Evolutionary conservation across 2,113 vertebrate species (phyloP), one percentile per base, ranked within the genome.

Genomic region (Penelope pileata): DNA sequence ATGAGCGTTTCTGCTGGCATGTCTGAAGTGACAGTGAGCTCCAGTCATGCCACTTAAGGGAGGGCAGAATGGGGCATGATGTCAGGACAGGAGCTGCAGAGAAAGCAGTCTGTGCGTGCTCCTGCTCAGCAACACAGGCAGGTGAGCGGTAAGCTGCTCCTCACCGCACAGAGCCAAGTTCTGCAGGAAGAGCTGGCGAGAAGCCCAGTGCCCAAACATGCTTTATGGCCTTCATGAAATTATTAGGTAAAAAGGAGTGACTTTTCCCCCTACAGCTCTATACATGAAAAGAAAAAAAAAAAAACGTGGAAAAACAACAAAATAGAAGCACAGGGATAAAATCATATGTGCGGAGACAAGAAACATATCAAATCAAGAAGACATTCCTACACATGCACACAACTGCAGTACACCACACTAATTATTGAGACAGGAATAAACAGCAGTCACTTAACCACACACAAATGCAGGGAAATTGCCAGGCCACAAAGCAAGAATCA

Each of bases 1-100:
- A 8, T 1, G 3, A 21, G 50, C 26, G 23, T 6, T 54, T 10
- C 11, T 0, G 27, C 15, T 56, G 81, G 32, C 18, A 36, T 16
- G 36, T 1, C 5, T 1, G 23, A 75, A 50, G 60, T 3, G n/a
- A 69, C 29, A 4, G 1, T 1, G 8, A 24, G 48, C 36, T 29
- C 30, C 74, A 90, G 64, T 7, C 17, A 7, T 1, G 12, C 14
- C 70, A 7, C 24, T 3, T 12, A 18, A 23, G 36, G 10, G n/a
- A 38, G 66, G 36, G 3, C 45, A 38, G 32, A 76, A 27, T 15
- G 17, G 59, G 53, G 50, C 62, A 58, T 6, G 17, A 16, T 0
- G 5, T 6, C 30, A 1, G 40, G 45, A 15, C 23, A 19, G 40
- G 38, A 69, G 38, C 74, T 68, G 40, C 18, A 21, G 38, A 6